Evolutionary conservation across 2,888 invertebrate genomes (phyloP).

Genomic region (Lithophane socia): DNA sequence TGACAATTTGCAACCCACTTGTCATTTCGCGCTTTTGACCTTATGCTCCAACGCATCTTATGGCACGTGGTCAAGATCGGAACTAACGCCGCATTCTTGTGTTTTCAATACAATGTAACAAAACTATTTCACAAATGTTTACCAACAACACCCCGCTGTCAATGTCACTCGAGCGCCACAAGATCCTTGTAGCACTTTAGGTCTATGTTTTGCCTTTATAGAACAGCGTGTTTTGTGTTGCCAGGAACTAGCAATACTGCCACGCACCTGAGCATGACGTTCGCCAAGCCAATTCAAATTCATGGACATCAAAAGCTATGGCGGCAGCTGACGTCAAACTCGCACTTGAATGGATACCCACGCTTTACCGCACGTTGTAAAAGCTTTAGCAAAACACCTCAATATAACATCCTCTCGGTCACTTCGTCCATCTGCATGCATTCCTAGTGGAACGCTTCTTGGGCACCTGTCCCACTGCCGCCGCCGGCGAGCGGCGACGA

Average conservation of each 20-base stretch:
- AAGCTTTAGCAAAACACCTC: constrained; percentile 10
- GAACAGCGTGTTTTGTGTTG: neutral
- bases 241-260: neutral
- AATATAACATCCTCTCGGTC: neutral
- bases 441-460: neutral
- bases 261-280: neutral
- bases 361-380: constrained; percentile 2
- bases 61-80: no score
- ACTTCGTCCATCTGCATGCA: constrained; percentile 8
- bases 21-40: no score
- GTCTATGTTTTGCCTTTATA: no score
- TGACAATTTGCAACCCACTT: no score
- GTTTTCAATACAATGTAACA: neutral
- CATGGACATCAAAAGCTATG: constrained; percentile 17
- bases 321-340: neutral
- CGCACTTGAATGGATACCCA: constrained; percentile 13
- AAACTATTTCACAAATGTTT: neutral
- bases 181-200: neutral
- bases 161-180: neutral
- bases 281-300: constrained; percentile 24
- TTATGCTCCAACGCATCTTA: no score
- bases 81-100: neutral
- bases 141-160: neutral
- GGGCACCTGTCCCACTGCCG: no score
- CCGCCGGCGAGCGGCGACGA: neutral